Conservation (phyloP, 2,113 vertebrate species). For the Sigmodon hispidus region DNA sequence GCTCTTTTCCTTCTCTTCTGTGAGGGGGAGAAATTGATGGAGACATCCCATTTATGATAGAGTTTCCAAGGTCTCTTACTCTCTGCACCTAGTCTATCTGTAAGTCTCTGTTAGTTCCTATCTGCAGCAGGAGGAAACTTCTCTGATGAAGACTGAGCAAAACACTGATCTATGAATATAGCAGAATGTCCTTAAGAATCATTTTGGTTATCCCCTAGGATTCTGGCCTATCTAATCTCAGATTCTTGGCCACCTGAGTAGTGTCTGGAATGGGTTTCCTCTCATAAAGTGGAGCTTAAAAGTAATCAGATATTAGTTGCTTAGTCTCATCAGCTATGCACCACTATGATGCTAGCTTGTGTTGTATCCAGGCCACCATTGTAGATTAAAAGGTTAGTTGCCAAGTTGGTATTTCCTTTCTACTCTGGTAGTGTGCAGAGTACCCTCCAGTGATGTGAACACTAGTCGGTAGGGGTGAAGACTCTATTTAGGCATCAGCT, state of each 20-base stretch:
- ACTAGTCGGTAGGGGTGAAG: background rate
- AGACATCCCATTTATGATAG: background rate
- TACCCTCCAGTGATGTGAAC: background rate
- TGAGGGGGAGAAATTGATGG: background rate
- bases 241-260: background rate
- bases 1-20: background rate
- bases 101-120: background rate
- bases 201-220: background rate
- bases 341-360: background rate
- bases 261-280: too few relatives aligned
- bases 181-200: background rate
- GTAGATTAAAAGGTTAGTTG: background rate
- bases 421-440: background rate
- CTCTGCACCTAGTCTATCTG: background rate
- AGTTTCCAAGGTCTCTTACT: background rate
- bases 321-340: background rate
- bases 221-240: background rate
- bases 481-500: background rate
- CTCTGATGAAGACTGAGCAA: background rate
- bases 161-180: background rate
- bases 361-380: background rate
- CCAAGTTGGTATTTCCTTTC: background rate
- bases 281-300: background rate
- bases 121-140: background rate
- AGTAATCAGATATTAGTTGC: background rate